Evolutionary conservation across 2,797 vertebrate species (phyloP).

Genomic region (Coreius guichenoti): DNA sequence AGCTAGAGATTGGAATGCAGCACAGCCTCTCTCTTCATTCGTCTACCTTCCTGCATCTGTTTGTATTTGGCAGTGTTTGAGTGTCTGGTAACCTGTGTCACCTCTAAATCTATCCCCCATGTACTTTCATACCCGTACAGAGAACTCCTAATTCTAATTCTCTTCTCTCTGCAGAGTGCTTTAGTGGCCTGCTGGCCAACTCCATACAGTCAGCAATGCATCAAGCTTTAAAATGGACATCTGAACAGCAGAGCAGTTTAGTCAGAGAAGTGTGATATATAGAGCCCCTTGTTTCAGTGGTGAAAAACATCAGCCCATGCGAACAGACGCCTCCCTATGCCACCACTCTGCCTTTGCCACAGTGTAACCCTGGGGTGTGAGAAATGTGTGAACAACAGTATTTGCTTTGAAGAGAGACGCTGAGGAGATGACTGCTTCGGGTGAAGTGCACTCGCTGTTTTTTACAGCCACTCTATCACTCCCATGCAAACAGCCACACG

Average conservation of each 20-base stretch:
- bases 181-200: conserved; percentile 75
- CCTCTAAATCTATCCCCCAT: conserved; percentile 58
- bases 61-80: conserved; percentile 37
- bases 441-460: conserved; percentile 5
- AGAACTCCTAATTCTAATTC: conserved; percentile 75
- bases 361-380: conserved; percentile 24
- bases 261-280: conserved; percentile 72
- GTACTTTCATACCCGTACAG: conserved; percentile 55
- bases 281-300: conserved; percentile 64
- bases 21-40: neutral
- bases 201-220: conserved; percentile 75
- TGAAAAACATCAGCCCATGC: conserved; percentile 45
- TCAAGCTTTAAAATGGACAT: conserved; percentile 78
- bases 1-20: neutral
- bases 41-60: conserved; percentile 46
- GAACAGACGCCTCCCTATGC: conserved; percentile 43
- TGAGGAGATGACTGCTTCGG: conserved; percentile 36
- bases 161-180: conserved; percentile 77
- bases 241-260: conserved; percentile 71
- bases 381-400: conserved; percentile 38
- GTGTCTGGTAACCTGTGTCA: conserved; percentile 34
- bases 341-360: conserved; percentile 44
- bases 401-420: conserved; percentile 50
- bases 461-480: conserved; percentile 33
- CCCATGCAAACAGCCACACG: conserved; percentile 35